A percentile compares a stretch with the other conserved stretches of the same genome.
These are phyloP conservation scores for Caracal caracal DNA, from an alignment of 2,113 vertebrate species.

Conservation along the genomic window DNA sequence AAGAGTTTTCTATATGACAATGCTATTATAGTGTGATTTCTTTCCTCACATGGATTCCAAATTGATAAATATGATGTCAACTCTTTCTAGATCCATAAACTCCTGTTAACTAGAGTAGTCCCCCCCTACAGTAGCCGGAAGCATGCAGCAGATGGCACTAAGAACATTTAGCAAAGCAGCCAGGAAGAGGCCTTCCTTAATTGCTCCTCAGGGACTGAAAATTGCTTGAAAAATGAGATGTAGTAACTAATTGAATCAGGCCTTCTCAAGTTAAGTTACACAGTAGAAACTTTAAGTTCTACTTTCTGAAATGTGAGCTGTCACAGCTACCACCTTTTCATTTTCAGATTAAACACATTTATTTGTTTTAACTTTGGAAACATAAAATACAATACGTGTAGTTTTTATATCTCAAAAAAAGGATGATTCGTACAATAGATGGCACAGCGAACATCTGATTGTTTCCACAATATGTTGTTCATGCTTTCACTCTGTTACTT, in stretches of 20 bases:
- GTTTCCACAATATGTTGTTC: not conserved
- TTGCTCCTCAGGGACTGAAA: slow-evolving; percentile 53
- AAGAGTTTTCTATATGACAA: not conserved
- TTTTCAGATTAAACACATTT: not conserved
- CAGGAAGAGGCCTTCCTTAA: slow-evolving; percentile 34
- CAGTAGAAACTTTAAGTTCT: not conserved
- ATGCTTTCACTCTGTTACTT: not conserved
- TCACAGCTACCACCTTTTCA: not conserved
- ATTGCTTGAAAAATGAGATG: not conserved
- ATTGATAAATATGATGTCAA: not conserved
- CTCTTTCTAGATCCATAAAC: not conserved
- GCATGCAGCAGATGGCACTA: slow-evolving; percentile 84
- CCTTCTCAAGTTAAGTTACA: not conserved
- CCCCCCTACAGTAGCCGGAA: slow-evolving; percentile 71
- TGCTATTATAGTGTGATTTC: not conserved
- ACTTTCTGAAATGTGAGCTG: not conserved
- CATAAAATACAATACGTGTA: not conserved
- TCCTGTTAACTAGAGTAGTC: not conserved
- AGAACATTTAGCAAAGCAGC: slow-evolving; percentile 64
- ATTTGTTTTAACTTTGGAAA: slow-evolving; percentile 14
- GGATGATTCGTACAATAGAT: not conserved
- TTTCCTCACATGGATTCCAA: not conserved
- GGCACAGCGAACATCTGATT: not conserved
- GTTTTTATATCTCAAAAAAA: not conserved
- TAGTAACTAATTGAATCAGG: not conserved